phyloP scores from a whole-genome alignment of 2,113 vertebrate genomes.

The Sprattus sprattus region DNA sequence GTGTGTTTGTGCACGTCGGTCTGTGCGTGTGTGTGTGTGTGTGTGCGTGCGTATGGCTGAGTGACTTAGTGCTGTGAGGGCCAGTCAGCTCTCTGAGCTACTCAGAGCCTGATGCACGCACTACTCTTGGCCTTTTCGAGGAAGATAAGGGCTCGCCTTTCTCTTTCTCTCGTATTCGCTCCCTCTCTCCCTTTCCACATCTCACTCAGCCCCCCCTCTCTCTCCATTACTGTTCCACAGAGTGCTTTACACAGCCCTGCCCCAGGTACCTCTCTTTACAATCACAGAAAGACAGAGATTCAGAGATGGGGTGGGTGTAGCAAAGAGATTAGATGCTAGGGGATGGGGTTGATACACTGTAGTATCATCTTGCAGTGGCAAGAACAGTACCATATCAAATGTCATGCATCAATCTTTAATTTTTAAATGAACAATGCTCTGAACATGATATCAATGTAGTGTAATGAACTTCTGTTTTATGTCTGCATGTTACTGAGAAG shows the following conservation, averaged over 20 bases:
- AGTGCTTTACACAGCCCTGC: constrained; percentile 37
- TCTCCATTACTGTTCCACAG: constrained; percentile 8
- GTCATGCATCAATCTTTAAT: not conserved
- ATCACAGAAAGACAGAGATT: not conserved
- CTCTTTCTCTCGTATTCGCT: not conserved
- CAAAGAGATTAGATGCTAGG: not conserved
- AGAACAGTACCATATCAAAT: not conserved
- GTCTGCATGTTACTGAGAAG: too few species aligned
- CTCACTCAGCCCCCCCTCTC: not conserved
- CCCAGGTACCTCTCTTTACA: not conserved
- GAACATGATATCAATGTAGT: not conserved
- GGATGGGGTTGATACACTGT: not conserved
- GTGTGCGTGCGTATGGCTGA: constrained; percentile 10
- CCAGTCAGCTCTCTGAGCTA: not conserved
- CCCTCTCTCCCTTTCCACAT: constrained; percentile 19
- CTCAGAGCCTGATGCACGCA: not conserved
- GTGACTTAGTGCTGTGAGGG: not conserved
- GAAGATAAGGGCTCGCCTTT: not conserved
- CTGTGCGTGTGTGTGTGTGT: not conserved
- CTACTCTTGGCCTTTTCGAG: not conserved
- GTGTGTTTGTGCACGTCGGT: not conserved
- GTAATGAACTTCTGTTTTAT: not conserved
- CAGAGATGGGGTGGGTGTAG: not conserved
- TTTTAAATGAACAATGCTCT: not conserved
- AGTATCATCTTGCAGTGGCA: not conserved